phyloP scores from a whole-genome alignment of 2,113 vertebrate species.

The Scartelaos histophorus region DNA sequence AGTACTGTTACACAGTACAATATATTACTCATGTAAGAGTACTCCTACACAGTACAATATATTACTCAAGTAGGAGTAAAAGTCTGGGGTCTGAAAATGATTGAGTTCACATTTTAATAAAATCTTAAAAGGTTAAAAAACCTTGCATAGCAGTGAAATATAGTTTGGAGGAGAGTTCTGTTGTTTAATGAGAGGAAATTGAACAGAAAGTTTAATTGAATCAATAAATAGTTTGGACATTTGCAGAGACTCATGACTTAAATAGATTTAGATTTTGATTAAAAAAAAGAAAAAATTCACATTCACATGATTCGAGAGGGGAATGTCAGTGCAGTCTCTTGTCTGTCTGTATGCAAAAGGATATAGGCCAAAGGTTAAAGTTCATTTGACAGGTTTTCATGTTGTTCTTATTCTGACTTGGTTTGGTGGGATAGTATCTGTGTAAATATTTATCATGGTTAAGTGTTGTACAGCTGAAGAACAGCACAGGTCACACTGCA shows the following conservation, averaged over 20 bases:
- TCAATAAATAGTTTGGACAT: constrained; percentile 22
- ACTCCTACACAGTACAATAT: too few species aligned
- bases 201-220: constrained; percentile 36
- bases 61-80: too few species aligned
- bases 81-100: too few species aligned
- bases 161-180: constrained; percentile 17
- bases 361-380: not conserved
- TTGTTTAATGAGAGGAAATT: constrained; percentile 15
- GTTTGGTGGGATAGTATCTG: not conserved
- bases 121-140: too few species aligned
- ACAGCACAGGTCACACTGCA: too few species aligned
- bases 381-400: too few species aligned
- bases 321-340: not conserved
- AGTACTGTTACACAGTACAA: too few species aligned
- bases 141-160: not conserved
- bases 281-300: too few species aligned
- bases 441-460: too few species aligned
- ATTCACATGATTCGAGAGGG: constrained; percentile 40
- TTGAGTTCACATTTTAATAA: too few species aligned
- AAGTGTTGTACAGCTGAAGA: too few species aligned
- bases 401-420: not conserved
- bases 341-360: not conserved
- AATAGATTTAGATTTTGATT: constrained; percentile 32
- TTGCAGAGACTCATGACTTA: constrained; percentile 25
- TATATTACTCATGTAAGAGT: too few species aligned